Conservation (phyloP, 2,113 vertebrate genomes). For the Sinocyclocheilus rhinocerous region DNA sequence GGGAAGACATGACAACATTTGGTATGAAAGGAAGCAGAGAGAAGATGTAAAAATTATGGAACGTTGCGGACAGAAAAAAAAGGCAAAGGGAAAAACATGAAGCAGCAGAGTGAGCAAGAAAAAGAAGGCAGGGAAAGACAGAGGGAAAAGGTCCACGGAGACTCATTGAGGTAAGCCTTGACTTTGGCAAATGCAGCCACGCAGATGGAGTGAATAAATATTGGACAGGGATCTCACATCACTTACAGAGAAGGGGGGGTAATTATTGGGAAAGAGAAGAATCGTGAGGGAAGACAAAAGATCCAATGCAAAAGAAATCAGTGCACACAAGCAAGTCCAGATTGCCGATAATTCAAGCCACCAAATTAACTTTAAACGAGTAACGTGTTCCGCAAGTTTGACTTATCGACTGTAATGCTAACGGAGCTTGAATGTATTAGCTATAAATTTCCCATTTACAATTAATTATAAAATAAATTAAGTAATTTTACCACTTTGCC, state of each 20-base stretch:
- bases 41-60: slow-evolving; percentile 16
- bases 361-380: slow-evolving; percentile 16
- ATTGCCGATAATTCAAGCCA: not conserved
- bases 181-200: slow-evolving; percentile 43
- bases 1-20: slow-evolving; percentile 11
- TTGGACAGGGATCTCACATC: slow-evolving; percentile 41
- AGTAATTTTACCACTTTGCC: not conserved
- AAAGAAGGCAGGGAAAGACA: not conserved
- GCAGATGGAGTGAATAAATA: slow-evolving; percentile 51
- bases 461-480: not conserved
- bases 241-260: slow-evolving; percentile 8
- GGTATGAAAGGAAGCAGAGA: slow-evolving; percentile 7
- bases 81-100: slow-evolving; percentile 14
- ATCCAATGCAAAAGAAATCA: slow-evolving; percentile 12
- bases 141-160: slow-evolving; percentile 35
- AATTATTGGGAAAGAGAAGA: slow-evolving; percentile 1
- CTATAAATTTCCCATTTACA: not conserved
- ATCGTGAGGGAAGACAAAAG: slow-evolving; percentile 9
- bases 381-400: not conserved
- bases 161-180: slow-evolving; percentile 46
- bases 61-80: not conserved
- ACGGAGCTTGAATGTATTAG: too few species aligned
- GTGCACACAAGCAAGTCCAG: not conserved
- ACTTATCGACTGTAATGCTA: not conserved
- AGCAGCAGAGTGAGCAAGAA: not conserved